Evolutionary conservation across 2,888 invertebrate species (phyloP), one percentile per base, ranked within the genome.

Genomic region (Hermaeophaga mercurialis): DNA sequence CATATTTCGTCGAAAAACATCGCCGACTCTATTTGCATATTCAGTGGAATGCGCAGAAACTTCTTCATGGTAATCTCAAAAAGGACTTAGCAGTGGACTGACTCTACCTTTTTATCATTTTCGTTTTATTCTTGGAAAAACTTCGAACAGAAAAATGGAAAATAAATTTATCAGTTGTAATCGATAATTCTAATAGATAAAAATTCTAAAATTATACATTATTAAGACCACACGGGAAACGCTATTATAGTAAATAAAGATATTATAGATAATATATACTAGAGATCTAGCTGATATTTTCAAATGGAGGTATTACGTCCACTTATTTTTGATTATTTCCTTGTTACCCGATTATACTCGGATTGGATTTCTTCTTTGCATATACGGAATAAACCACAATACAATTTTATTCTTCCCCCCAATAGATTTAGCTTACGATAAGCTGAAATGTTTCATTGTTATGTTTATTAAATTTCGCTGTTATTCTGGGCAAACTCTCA

Each of bases 391-490:
- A 15, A 38, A 38, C 38, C 14, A 38, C 38, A 38, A 38, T 15
- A 38, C 14, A 14, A 15, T 14, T 38, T 38, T 38, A 38, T 38
- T 18, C 17, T 15, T 38, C 38, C 38, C 15, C 38, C 38, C 17
- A 38, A 38, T 38, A 38, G 38, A 38, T 38, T 38, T 18, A 9
- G 38, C 3, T 38, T 18, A 17, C 38, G 38, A 38, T 41, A 41
- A 41, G 11, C 41, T 24, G 41, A 15, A 41, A 41, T 41, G 11
- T 41, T 41, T 41, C 41, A 41, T 41, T 41, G 41, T 41, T 41
- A 41, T 41, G 41, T 41, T 41, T 41, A 41, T 41, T 41, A 41
- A 41, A 41, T 41, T 41, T 41, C 12, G 3, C 22, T 22, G 41
- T 41, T 41, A 17, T 41, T 22, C 41, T 41, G 9, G 4, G 41